Conservation (phyloP, 2,797 vertebrate species). For the Lepilemur ruficaudatus region DNA sequence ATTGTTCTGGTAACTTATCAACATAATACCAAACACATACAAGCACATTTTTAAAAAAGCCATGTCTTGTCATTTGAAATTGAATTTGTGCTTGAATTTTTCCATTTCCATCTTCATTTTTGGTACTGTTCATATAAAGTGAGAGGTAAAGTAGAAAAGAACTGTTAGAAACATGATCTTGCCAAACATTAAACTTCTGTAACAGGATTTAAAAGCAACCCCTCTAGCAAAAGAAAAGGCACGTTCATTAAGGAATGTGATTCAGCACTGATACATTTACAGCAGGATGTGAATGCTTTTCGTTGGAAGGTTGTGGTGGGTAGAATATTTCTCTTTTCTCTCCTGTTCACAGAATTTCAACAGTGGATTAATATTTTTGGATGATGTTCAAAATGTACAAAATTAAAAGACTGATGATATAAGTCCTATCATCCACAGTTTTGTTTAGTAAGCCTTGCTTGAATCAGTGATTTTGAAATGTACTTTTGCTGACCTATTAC, state of each 20-base stretch:
- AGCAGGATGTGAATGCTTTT: conserved; percentile 66
- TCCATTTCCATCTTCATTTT: neutral
- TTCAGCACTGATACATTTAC: conserved; percentile 60
- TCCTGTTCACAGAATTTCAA: conserved; percentile 77
- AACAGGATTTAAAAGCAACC: conserved; percentile 63
- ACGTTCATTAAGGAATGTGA: conserved; percentile 48
- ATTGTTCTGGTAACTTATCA: neutral
- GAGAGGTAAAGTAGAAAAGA: conserved; percentile 48
- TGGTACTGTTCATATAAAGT: neutral
- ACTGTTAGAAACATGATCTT: neutral
- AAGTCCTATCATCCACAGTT: conserved; percentile 70
- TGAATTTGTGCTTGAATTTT: neutral
- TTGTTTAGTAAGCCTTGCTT: conserved; percentile 66
- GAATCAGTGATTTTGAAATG: conserved; percentile 39
- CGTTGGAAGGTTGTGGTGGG: conserved; percentile 43
- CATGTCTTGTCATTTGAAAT: neutral
- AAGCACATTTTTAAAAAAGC: neutral
- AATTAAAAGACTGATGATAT: conserved; percentile 75
- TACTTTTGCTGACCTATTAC: conserved; percentile 52
- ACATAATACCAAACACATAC: neutral
- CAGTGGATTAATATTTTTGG: conserved; percentile 76
- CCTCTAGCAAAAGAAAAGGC: too few species aligned
- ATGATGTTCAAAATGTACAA: conserved; percentile 74
- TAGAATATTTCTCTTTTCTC: conserved; percentile 64
- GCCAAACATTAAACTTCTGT: conserved; percentile 54